Base-by-base conservation (phyloP, 2,888 invertebrate genomes). In the Monoplex corrugatus region DNA sequence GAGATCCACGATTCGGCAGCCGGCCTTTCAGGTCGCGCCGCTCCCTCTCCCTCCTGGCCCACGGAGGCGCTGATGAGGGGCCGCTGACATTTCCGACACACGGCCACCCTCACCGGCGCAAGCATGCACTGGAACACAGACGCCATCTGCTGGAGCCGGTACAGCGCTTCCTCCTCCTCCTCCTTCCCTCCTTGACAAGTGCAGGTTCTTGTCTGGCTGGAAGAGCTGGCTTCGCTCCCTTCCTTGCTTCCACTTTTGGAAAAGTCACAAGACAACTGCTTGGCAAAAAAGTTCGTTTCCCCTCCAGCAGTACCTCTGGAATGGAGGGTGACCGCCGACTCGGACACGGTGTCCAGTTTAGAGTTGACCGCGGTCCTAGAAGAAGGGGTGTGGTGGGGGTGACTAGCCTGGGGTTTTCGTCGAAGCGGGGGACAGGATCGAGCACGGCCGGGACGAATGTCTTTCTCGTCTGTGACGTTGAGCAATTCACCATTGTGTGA, bases 41-140 rank as follows among this genome's bases (percentile, higher is more conserved):
- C 57, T 13, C 45, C 45, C 35, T 45, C 28, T 6, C 32, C 45
- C 35, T 78, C 86, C 32, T 75, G 38, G 16, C 75, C 75, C 16
- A 5, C 2, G 32, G 8, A 16, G 1, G 8, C 45, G 28, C 43
- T 19, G 35, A 90, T 75, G 19, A 91, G 43, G 45, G 90, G 87
- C 85, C 90, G 89, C 35, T 90, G 90, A 85, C 93, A 93, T 38
- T 89, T 90, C 3, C 87, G 90, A 50, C 93, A 93, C 40, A 92
- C 86, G 0, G 90, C 88, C 68, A 92, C 82, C 57, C 87, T 90
- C 2, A 90, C 88, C 1, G 93, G 93, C 0, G 91, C 90, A 50
- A 93, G 88, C 16, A 92, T 86, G 35, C 75, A 88, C 90, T 91
- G 92, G 72, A 92, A 90, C 75, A 91, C 57, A 2, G 91, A 90